Base-by-base conservation (phyloP, 1,140 invertebrate species). In the Carposina sasakii region DNA sequence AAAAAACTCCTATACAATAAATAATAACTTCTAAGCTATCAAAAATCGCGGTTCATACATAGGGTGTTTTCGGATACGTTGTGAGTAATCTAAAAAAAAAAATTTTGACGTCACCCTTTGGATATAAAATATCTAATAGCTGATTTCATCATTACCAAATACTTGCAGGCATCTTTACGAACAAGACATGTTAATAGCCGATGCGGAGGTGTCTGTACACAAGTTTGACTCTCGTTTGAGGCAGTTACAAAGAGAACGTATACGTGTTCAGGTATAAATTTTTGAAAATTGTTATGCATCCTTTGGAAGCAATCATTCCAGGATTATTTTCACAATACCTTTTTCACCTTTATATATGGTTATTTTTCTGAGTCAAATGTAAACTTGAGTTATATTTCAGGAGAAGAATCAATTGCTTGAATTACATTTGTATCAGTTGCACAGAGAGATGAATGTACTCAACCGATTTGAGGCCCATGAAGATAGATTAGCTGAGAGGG, bases 391-490 rank as follows among this genome's bases (percentile, higher is more conserved):
- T n/a, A n/a, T n/a, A n/a, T 47, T 49, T 12, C 30, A 84, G 78
- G 77, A 82, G 44, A 75, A 90, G 3, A 87, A 89, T 43, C 89
- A 91, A 59, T 88, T 91, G 45, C 78, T 91, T 31, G 87, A 90
- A 46, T 57, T 90, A 22, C 90, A 89, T 71, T 73, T 94, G 45
- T 86, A 93, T n/a, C 91, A 91, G 12, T 67, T 94, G 9, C 91
- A 94, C 76, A 91, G 94, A 72, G 93, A 96, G 77, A 84, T 95
- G 54, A 87, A 91, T 10, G 89, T 95, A 34, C 70, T 96, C 0
- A 91, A 90, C 61, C 89, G 92, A 22, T 94, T 90, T 66, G 92
- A 95, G 71, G 86, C 88, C 37, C 86, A 88, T 37, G 93, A 96
- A 76, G 88, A 91, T 50, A 62, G 85, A 21, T 75, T 95, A 12